Evolutionary conservation across 2,888 invertebrate genomes (phyloP).

Genomic region (Piscicola geometra): DNA sequence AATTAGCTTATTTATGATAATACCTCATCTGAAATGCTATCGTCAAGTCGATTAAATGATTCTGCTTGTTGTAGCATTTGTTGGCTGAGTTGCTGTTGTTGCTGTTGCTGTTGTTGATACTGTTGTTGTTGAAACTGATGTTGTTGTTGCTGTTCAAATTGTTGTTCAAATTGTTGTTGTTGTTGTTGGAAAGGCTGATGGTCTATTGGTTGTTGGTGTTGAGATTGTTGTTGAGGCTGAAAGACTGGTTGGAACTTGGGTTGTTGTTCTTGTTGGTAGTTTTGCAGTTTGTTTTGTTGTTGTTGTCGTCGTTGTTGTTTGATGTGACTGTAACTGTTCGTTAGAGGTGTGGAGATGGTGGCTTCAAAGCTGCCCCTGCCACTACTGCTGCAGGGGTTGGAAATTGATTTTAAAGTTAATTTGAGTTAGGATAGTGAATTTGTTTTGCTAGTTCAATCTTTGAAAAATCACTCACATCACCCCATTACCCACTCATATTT

Average conservation of each 20-base stretch:
- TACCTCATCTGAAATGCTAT: neutral
- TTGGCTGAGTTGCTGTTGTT: neutral
- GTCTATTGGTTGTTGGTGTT: neutral
- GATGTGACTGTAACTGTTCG: neutral
- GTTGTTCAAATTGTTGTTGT: neutral
- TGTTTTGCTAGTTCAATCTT: no score
- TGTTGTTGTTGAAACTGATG: conserved; percentile 9
- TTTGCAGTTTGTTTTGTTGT: conserved; percentile 1
- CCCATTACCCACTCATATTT: no score
- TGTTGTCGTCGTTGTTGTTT: neutral
- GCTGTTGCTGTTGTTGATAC: neutral
- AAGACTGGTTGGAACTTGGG: neutral
- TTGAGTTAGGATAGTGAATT: no score
- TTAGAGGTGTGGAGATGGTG: neutral
- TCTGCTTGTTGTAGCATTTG: neutral
- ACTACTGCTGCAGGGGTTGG: no score
- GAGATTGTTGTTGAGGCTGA: neutral
- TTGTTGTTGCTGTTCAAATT: neutral
- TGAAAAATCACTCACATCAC: no score
- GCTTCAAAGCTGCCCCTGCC: no score
- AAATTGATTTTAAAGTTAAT: no score
- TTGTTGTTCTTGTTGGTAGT: conserved; percentile 13
- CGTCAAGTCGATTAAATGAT: neutral
- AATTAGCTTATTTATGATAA: neutral
- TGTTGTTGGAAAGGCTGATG: neutral